A percentile compares a stretch with the other conserved stretches of the same genome.
Conservation (phyloP, 92 coral and sea anemone genomes). For the Epizoanthus stellaris region DNA sequence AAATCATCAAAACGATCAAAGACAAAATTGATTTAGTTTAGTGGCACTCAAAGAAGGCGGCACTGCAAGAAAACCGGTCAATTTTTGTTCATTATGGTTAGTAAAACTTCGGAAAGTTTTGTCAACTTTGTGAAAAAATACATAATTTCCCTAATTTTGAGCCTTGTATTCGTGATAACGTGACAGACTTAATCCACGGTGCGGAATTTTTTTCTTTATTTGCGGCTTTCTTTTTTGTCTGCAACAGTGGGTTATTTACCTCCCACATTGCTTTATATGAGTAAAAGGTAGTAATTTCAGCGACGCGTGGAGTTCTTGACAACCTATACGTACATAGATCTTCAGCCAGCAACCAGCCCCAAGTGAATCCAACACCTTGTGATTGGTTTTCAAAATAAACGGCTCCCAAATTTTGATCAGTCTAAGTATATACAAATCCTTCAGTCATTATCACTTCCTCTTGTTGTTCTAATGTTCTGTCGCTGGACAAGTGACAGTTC, state of each 20-base stretch:
- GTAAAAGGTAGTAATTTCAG: slow-evolving; percentile 60
- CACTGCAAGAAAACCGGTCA: slow-evolving; percentile 29
- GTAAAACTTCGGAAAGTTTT: slow-evolving; percentile 40
- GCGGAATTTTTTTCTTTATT: slow-evolving; percentile 50
- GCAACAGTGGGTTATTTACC: slow-evolving; percentile 62
- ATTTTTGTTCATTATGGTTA: slow-evolving; percentile 33
- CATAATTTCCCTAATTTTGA: slow-evolving; percentile 45
- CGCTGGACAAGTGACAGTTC: slow-evolving; percentile 74
- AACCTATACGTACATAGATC: slow-evolving; percentile 7
- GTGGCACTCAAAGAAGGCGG: slow-evolving; percentile 33
- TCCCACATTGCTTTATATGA: slow-evolving; percentile 90
- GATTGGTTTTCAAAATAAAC: slow-evolving; percentile 45
- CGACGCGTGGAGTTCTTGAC: slow-evolving; percentile 29
- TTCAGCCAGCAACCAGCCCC: slow-evolving; percentile 25
- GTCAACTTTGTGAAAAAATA: slow-evolving; percentile 37
- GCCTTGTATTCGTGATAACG: slow-evolving; percentile 55
- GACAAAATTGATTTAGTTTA: slow-evolving; percentile 39
- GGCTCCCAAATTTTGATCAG: slow-evolving; percentile 54
- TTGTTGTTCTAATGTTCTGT: slow-evolving; percentile 64
- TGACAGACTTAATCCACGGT: slow-evolving; percentile 56
- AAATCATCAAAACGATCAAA: slow-evolving; percentile 40
- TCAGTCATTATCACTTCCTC: slow-evolving; percentile 33
- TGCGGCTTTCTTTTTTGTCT: slow-evolving; percentile 84
- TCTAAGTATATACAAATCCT: slow-evolving; percentile 66
- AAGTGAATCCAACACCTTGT: slow-evolving; percentile 27